Conservation (phyloP, 2,113 vertebrate species). For the Talpa occidentalis region DNA sequence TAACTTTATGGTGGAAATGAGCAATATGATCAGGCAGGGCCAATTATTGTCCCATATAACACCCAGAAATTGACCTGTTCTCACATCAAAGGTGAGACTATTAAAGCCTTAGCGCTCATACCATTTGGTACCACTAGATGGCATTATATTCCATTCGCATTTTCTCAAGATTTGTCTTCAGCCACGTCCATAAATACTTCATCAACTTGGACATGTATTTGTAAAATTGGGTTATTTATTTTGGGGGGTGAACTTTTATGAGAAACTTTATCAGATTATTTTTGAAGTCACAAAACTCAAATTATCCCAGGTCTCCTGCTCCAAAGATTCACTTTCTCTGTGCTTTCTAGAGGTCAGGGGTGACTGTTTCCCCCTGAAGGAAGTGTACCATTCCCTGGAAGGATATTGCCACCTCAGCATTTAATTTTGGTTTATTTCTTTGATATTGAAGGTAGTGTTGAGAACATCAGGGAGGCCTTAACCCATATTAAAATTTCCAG, state of each 20-base stretch:
- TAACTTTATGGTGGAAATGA: not conserved
- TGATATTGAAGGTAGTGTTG: conserved; percentile 43
- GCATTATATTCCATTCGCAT: conserved; percentile 44
- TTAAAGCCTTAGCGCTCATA: not conserved
- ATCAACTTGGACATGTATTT: conserved; percentile 67
- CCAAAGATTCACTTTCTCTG: conserved; percentile 43
- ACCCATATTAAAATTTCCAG: conserved; percentile 51
- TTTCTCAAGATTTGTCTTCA: conserved; percentile 14
- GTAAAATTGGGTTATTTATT: conserved; percentile 59
- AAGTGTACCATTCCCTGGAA: not conserved
- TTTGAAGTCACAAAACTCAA: conserved; percentile 52
- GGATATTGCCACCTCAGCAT: conserved; percentile 44
- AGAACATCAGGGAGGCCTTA: conserved; percentile 19
- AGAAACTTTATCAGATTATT: conserved; percentile 58
- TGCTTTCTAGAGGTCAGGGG: conserved; percentile 36
- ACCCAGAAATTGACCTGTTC: not conserved
- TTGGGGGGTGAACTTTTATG: conserved; percentile 40
- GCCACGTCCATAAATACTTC: conserved; percentile 48
- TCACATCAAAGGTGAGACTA: not conserved
- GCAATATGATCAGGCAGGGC: not conserved
- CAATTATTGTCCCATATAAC: not conserved
- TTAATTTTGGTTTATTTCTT: conserved; percentile 33
- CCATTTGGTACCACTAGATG: conserved; percentile 69
- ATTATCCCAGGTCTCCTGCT: conserved; percentile 37
- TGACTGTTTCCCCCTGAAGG: conserved; percentile 28